Percentiles rank a stretch among this genome's conserved stretches.
These are phyloP conservation scores for Dasyprocta punctata DNA, from an alignment of 2,113 vertebrate genomes.

Conservation along the genomic window DNA sequence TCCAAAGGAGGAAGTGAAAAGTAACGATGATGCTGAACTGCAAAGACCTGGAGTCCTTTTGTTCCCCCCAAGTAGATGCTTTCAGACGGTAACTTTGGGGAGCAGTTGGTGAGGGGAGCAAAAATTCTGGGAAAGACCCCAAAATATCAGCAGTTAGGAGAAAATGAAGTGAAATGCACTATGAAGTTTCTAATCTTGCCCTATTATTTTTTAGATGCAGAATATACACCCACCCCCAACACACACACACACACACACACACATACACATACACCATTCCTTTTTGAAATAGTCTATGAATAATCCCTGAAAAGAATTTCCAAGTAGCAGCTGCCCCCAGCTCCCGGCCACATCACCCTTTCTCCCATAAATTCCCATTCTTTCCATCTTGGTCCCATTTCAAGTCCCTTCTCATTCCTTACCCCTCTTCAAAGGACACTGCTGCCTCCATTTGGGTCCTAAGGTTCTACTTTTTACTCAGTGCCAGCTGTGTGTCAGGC, in stretches of 20 bases:
- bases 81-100: background rate
- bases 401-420: background rate
- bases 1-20: slow-evolving; percentile 29
- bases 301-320: background rate
- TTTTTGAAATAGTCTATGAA: background rate
- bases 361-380: background rate
- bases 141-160: accelerated
- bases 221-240: background rate
- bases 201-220: background rate
- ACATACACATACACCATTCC: background rate
- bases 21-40: background rate
- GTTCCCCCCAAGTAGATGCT: background rate
- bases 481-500: background rate
- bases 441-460: background rate
- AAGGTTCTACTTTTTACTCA: background rate
- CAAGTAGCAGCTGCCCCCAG: background rate
- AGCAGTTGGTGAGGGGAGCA: background rate
- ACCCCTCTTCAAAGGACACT: background rate
- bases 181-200: background rate
- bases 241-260: background rate
- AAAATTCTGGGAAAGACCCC: background rate
- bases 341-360: too few species aligned
- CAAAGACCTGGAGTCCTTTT: accelerated
- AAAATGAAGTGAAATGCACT: background rate
- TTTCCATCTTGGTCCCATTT: too few species aligned